A percentile compares a stretch with the other conserved stretches of the same genome.
Evolutionary conservation across 2,113 vertebrate genomes (phyloP).

Genomic region (Pionites leucogaster): DNA sequence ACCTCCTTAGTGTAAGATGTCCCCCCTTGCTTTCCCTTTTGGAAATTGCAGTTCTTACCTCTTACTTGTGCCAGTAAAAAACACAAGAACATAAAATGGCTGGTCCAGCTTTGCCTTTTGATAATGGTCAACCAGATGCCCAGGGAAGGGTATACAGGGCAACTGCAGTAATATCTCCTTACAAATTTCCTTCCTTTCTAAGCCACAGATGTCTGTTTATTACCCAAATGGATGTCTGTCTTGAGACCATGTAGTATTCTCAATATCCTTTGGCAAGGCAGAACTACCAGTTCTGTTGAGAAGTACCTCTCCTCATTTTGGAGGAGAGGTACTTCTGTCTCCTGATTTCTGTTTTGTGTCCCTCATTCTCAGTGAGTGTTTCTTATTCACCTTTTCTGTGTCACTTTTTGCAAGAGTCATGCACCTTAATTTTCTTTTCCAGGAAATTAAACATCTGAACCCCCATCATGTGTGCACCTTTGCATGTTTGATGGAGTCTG

Average conservation of each 20-base stretch:
- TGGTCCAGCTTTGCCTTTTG: not conserved
- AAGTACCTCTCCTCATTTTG: not conserved
- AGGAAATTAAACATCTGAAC: not conserved
- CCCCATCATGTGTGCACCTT: not conserved
- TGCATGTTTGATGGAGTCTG: not conserved
- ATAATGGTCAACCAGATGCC: not conserved
- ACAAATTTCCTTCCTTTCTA: not conserved
- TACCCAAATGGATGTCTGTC: not conserved
- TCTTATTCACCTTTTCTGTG: not conserved
- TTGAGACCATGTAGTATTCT: not conserved
- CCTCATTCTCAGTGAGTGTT: not conserved
- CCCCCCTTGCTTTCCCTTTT: not conserved
- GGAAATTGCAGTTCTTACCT: not conserved
- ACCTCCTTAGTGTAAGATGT: not conserved
- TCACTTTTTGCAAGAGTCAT: not conserved
- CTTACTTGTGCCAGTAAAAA: not conserved
- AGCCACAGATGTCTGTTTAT: not conserved
- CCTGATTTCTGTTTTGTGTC: not conserved
- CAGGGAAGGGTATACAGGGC: not conserved
- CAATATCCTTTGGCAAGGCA: not conserved
- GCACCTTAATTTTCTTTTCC: not conserved
- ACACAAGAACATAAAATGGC: not conserved
- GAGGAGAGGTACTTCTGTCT: not conserved
- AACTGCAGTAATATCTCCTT: not conserved
- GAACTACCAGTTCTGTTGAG: not conserved